phyloP scores from a whole-genome alignment of 2,888 invertebrate species.

The Epiblema foenella region DNA sequence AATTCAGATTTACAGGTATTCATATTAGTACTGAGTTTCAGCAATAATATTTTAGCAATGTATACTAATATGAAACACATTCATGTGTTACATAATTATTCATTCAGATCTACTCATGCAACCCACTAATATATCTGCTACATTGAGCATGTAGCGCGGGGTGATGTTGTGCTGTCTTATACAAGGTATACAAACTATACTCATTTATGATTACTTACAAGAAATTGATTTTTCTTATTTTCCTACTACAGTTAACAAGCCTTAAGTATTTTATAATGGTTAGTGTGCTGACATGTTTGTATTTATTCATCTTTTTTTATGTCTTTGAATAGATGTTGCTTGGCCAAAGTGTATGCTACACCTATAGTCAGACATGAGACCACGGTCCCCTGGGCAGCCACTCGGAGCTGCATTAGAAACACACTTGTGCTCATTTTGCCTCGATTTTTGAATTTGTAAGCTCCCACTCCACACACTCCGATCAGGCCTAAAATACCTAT shows the following conservation, averaged over 20 bases:
- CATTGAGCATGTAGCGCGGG: neutral
- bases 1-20: neutral
- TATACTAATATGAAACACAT: neutral
- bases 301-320: conserved; percentile 60
- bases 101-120: neutral
- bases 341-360: conserved; percentile 87
- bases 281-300: neutral
- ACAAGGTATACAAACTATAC: neutral
- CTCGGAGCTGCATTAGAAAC: conserved; percentile 93
- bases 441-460: conserved; percentile 89
- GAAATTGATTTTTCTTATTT: neutral
- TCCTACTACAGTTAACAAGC: conserved; percentile 4
- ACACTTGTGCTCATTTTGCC: conserved; percentile 93
- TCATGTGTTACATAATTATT: neutral
- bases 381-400: conserved; percentile 93
- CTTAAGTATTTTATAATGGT: neutral
- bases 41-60: neutral
- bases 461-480: conserved; percentile 88
- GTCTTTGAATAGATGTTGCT: conserved; percentile 76
- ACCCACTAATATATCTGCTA: neutral
- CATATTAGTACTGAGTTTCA: neutral
- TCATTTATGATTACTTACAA: neutral
- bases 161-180: neutral
- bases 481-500: conserved; percentile 89
- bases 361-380: conserved; percentile 91